These are phyloP conservation scores for Epistrophe eligans DNA, from an alignment of 2,888 invertebrate genomes.

Conservation along the genomic window DNA sequence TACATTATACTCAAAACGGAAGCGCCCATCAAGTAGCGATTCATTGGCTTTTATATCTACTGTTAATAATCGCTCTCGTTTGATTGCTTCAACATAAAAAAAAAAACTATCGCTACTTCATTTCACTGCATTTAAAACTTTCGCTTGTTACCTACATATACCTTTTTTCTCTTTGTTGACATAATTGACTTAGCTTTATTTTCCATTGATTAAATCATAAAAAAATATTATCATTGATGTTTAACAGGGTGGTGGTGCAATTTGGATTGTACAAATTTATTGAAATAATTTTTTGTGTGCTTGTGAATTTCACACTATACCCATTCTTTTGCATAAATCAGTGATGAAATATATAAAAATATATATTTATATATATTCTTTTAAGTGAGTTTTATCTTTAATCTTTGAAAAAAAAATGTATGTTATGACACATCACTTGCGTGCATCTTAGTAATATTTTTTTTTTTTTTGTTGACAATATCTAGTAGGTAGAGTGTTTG, in stretches of 20 bases:
- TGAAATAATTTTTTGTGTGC: background rate
- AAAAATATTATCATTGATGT: background rate
- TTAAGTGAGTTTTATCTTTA: background rate
- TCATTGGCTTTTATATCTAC: no score
- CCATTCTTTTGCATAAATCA: conserved; percentile 21
- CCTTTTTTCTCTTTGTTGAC: background rate
- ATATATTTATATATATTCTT: background rate
- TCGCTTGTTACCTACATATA: background rate
- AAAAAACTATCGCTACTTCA: background rate
- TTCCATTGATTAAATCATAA: conserved; percentile 1
- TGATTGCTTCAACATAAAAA: background rate
- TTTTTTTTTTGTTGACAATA: background rate
- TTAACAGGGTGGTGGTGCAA: conserved; percentile 19
- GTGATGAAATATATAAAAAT: conserved; percentile 21
- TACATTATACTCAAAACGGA: no score
- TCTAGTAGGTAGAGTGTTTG: background rate
- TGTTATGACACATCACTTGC: conserved; percentile 17
- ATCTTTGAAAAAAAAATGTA: background rate
- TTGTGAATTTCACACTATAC: conserved; percentile 15
- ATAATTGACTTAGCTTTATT: background rate
- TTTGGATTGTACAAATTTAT: conserved; percentile 6
- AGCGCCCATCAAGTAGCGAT: no score
- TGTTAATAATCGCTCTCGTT: no score
- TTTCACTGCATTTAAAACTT: background rate
- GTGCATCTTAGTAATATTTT: conserved; percentile 26